Percentiles rank a stretch among this genome's conserved stretches.
Conservation (phyloP, 1,140 invertebrate species). For the Ceratosolen solmsi region DNA sequence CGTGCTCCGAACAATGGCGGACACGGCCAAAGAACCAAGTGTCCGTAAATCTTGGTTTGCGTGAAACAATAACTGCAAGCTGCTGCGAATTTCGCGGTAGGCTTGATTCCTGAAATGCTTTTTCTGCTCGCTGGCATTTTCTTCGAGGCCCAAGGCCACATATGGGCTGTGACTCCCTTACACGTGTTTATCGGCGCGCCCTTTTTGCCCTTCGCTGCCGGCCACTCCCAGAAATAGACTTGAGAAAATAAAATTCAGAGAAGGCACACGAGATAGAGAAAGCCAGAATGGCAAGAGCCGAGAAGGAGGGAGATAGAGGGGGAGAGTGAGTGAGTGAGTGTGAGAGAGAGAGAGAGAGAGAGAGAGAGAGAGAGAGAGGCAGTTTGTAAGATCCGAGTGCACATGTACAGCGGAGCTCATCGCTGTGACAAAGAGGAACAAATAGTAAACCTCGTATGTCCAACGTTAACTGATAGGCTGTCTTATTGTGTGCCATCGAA, state of each 20-base stretch:
- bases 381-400: no score
- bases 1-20: background rate
- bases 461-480: no score
- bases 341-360: no score
- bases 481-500: no score
- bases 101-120: background rate
- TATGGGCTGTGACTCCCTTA: no score
- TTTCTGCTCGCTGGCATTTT: background rate
- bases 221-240: conserved; percentile 24
- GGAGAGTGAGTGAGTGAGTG: background rate
- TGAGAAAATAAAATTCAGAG: conserved; percentile 28
- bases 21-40: background rate
- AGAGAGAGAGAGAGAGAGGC: no score
- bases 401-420: no score
- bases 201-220: background rate
- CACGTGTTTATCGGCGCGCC: conserved; percentile 21
- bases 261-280: background rate
- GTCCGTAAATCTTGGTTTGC: background rate
- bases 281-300: no score
- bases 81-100: background rate
- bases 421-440: no score
- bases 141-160: background rate
- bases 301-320: background rate
- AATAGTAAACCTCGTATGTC: no score
- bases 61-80: background rate